Base-by-base conservation (phyloP, 2,888 invertebrate species). In the Holacanthella duospinosa region DNA sequence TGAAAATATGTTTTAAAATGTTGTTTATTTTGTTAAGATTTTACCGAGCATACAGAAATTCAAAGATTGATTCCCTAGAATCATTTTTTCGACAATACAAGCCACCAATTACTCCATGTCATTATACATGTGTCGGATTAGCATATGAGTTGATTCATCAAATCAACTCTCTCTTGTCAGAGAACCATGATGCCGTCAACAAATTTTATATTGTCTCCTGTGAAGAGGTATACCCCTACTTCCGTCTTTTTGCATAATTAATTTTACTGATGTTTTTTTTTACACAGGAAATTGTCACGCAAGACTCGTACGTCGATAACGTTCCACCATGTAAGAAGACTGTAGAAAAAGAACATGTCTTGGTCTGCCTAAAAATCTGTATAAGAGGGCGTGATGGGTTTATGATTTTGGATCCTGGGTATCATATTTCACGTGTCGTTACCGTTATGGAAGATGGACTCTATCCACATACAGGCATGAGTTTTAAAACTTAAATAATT, bases 61-160 rank as follows among this genome's bases (percentile, higher is more conserved):
- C 68, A n/a, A 84, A 85, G 75, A 82, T 82, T 63, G 82, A 82
- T 27, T 63, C 68, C 69, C 79, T 91, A 72, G 82, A 82, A 71
- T 83, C 85, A 69, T 87, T 88, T 76, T 91, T 86, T 78, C 83
- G 85, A 72, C 82, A 82, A 75, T 93, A 92, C 77, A 79, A 84
- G 72, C 88, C 92, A 70, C 85, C 86, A 58, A 87, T 93, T 68
- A 85, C 86, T 66, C 79, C 85, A 2, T 83, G 84, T 74, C 87
- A 88, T 77, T 86, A 90, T 78, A 92, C 92, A 62, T 93, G 93
- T 77, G 93, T 93, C 59, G 93, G 93, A 26, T 79, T 93, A 68
- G 89, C 89, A 71, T 82, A 90, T 74, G 89, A 89, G 78, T 80
- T 93, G 72, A 82, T 89, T 75, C 79, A 82, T 68, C 82, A 86